Evolutionary conservation across 2,797 vertebrate genomes (phyloP), one percentile per base, ranked within the genome.

Genomic region (Thaleichthys pacificus): DNA sequence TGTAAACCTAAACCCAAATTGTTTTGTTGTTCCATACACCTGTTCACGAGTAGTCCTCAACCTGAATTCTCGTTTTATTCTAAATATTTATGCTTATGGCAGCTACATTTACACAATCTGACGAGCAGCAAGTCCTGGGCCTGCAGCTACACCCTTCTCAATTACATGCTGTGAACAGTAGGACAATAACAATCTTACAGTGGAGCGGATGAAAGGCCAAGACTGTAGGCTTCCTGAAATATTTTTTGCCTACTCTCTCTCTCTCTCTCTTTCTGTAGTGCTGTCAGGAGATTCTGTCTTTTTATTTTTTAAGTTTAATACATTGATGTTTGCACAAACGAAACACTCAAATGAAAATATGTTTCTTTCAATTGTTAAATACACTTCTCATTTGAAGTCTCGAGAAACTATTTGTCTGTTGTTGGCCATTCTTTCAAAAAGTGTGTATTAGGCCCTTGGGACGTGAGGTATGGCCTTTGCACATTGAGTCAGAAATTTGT

Each of bases 101-200:
- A 76, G n/a, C 68, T 57, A 35, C 62, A 24, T 26, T 63, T 85
- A 84, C 79, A 77, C 76, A 69, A 71, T 80, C 80, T 83, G 67
- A 84, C 82, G 79, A 81, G 84, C 86, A 84, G 65, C 68, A 61
- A 69, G 57, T 82, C 78, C 79, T 19, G 24, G 38, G 78, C 83
- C 71, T 78, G 80, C 61, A 79, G 85, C 82, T 89, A 83, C 87
- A 85, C 85, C 86, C 84, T 77, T 87, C 87, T 89, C 87, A 84
- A 77, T 90, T 89, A 89, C 86, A 86, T 73, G 74, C 80, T 82
- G 77, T 77, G 74, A 69, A 75, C 56, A 26, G 57, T 60, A 70
- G 74, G 68, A 83, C 79, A 86, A 87, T 75, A 85, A 79, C 72
- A 47, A 47, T 77, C 78, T 77, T 17, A 56, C 80, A 73, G 71